Evolutionary conservation across 2,113 vertebrate genomes (phyloP).

Genomic region (Electrona antarctica): DNA sequence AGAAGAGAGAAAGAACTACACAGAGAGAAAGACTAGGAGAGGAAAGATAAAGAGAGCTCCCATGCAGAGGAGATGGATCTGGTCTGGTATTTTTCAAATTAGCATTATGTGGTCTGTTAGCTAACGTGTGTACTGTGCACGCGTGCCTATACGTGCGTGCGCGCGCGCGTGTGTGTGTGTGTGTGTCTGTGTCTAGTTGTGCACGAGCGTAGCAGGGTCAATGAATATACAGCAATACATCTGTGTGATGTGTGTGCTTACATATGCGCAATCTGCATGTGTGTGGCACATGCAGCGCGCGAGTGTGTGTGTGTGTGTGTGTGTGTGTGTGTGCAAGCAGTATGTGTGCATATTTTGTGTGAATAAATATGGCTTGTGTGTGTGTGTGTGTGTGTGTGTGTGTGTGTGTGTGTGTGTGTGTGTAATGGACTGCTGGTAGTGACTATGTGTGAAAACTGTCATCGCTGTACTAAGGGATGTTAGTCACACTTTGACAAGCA

Average conservation of each 20-base stretch:
- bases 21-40: not conserved
- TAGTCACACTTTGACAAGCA: conserved; percentile 59
- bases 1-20: not conserved
- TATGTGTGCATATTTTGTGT: not conserved
- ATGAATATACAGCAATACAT: no score
- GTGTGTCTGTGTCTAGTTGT: not conserved
- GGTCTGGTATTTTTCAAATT: conserved; percentile 67
- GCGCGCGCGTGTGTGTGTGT: not conserved
- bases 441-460: conserved; percentile 59
- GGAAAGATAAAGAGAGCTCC: not conserved
- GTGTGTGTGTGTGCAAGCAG: conserved; percentile 4
- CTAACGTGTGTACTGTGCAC: not conserved
- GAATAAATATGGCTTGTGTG: not conserved
- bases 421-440: conserved; percentile 53
- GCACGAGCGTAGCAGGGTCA: no score
- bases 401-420: conserved; percentile 24
- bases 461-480: conserved; percentile 62
- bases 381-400: conserved; percentile 14
- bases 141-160: not conserved
- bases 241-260: no score
- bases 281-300: not conserved
- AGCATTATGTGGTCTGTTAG: conserved; percentile 53
- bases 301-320: not conserved
- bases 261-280: not conserved
- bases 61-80: conserved; percentile 50